A percentile compares a stretch with the other conserved stretches of the same genome.
Evolutionary conservation across 2,797 vertebrate genomes (phyloP).

Genomic region (Eulemur coronatus): DNA sequence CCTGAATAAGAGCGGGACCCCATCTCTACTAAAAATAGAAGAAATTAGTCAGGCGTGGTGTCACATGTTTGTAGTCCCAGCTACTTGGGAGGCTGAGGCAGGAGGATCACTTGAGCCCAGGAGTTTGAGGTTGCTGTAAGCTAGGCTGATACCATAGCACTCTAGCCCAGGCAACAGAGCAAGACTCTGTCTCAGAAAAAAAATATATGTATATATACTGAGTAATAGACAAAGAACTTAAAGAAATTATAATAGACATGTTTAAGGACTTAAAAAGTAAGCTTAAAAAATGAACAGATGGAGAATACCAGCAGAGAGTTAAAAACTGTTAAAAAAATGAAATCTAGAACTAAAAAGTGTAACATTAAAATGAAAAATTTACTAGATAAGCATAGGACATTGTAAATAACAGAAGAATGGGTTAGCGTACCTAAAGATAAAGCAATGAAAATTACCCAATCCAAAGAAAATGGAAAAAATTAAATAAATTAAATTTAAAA

Average conservation of each 20-base stretch:
- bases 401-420: neutral
- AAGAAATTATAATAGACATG: neutral
- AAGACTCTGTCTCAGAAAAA: too few species aligned
- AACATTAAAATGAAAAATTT: neutral
- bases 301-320: neutral
- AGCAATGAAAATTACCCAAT: neutral
- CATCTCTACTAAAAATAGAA: too few species aligned
- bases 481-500: neutral
- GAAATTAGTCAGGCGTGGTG: too few species aligned
- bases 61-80: too few species aligned
- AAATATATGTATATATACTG: too few species aligned
- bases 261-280: neutral
- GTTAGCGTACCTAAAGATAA: neutral
- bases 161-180: too few species aligned
- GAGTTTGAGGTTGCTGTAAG: too few species aligned
- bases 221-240: neutral
- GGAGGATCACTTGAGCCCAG: too few species aligned
- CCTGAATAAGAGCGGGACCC: too few species aligned
- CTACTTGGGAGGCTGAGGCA: too few species aligned
- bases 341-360: neutral
- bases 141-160: too few species aligned
- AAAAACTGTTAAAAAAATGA: neutral
- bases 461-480: neutral
- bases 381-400: neutral
- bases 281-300: neutral